Base-by-base conservation (phyloP, 2,888 invertebrate genomes). In the Nebria salina region DNA sequence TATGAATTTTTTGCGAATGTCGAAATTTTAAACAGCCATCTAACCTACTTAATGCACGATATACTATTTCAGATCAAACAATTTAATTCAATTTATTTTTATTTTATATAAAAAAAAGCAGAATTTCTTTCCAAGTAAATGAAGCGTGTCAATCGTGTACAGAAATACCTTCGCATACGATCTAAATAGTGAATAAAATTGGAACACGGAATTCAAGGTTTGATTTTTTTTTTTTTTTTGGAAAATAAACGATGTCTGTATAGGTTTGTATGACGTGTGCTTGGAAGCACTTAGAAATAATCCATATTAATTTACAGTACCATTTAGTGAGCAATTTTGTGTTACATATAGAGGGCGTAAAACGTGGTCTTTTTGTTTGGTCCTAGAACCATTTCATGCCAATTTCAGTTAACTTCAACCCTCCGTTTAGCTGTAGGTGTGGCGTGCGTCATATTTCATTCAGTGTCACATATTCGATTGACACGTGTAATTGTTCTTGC, bases 281-380 rank as follows among this genome's bases (percentile, higher is more conserved):
- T 72, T 20, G 66, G 75, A 20, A 80, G 80, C 80, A 80, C 80
- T 82, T 82, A 82, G 82, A 82, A 82, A 83, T 81, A 82, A 82
- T 83, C 82, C 80, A 82, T 80, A 82, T 82, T 83, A 82, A 83
- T 83, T 82, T 83, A 75, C 82, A 77, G 72, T 82, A 81, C 34
- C 82, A 83, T 83, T 83, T 83, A 76, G 74, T 77, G 70, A 77
- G 81, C 74, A 81, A 81, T 81, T 81, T 81, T 77, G 74, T 81
- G 75, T 81, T 68, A 77, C 77, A 76, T 65, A 54, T 54, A 54
- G 54, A 76, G 77, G 66, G 66, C 65, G 72, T 75, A 80, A 80
- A 80, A 80, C 74, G 64, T 68, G 80, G 80, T 80, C 80, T 81
- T 77, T 81, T 81, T 81, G 76, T 76, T 81, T 81, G 74, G 68